Evolutionary conservation across 2,113 vertebrate species (phyloP).

Genomic region (Antechinus flavipes): DNA sequence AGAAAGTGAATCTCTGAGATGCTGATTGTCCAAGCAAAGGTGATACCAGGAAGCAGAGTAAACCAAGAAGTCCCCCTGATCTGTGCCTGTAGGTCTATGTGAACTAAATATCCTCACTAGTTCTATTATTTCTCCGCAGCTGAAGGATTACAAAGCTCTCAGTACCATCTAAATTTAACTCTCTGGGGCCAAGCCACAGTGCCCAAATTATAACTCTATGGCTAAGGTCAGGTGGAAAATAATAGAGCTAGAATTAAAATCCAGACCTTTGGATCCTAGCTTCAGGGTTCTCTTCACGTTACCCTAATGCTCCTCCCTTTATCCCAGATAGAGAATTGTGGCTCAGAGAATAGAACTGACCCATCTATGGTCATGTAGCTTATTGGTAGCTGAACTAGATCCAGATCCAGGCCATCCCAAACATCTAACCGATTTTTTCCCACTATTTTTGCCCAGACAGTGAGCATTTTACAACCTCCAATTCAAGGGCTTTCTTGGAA

Average conservation of each 20-base stretch:
- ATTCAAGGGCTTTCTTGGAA: conserved; percentile 31
- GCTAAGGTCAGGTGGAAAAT: not conserved
- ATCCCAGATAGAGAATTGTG: not conserved
- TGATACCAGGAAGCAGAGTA: not conserved
- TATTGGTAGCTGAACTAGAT: not conserved
- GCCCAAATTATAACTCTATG: not conserved
- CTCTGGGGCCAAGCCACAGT: not conserved
- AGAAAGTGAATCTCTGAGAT: not conserved
- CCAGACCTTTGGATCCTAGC: not conserved
- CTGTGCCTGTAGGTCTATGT: not conserved
- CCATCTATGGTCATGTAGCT: not conserved
- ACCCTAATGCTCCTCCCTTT: not conserved
- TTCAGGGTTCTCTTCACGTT: not conserved
- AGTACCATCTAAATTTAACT: not conserved
- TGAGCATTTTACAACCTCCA: conserved; percentile 38
- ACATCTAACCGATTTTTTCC: accelerated
- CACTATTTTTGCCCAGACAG: not conserved
- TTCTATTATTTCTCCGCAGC: not conserved
- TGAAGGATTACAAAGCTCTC: not conserved
- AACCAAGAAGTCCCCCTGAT: not conserved
- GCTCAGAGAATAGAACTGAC: not conserved
- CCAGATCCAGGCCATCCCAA: not conserved
- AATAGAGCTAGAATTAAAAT: not conserved
- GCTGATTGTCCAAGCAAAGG: not conserved
- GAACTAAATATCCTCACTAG: not conserved